These are phyloP conservation scores for Mythimna albipuncta DNA, from an alignment of 2,888 invertebrate genomes.

Conservation along the genomic window DNA sequence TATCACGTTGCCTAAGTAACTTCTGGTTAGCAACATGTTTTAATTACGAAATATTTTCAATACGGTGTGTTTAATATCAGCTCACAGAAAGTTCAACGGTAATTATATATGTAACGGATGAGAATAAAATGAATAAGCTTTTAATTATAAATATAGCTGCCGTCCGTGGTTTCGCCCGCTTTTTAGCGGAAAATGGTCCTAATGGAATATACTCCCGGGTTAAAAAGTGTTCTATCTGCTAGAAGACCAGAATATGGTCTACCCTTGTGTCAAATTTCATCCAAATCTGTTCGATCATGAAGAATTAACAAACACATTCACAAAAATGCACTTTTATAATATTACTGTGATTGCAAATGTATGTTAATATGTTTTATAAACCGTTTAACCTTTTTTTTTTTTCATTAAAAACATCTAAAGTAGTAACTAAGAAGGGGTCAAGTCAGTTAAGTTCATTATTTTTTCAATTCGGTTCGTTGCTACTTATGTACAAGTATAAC, in stretches of 20 bases:
- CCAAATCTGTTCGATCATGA: no score
- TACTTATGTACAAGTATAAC: background rate
- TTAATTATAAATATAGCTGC: background rate
- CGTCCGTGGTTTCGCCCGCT: no score
- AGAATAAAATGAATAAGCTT: background rate
- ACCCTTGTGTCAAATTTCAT: no score
- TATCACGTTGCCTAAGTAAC: constrained; percentile 49
- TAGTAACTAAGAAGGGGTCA: background rate
- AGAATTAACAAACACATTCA: no score
- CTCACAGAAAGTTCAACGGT: constrained; percentile 12
- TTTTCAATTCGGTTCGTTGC: background rate
- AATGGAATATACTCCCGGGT: no score
- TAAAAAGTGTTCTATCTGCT: no score
- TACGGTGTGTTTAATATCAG: constrained; percentile 29
- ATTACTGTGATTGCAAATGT: background rate
- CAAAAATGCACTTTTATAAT: no score
- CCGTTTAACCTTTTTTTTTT: background rate
- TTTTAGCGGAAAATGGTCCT: no score
- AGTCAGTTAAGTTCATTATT: background rate
- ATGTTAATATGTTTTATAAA: background rate
- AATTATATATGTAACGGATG: constrained; percentile 11
- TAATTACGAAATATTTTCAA: constrained; percentile 48
- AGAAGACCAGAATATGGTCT: no score
- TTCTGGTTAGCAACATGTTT: constrained; percentile 56
- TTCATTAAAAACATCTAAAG: background rate